A percentile compares a stretch with the other conserved stretches of the same genome.
Evolutionary conservation across 1,140 invertebrate species (phyloP).

Genomic region (Camponotus vicinus): DNA sequence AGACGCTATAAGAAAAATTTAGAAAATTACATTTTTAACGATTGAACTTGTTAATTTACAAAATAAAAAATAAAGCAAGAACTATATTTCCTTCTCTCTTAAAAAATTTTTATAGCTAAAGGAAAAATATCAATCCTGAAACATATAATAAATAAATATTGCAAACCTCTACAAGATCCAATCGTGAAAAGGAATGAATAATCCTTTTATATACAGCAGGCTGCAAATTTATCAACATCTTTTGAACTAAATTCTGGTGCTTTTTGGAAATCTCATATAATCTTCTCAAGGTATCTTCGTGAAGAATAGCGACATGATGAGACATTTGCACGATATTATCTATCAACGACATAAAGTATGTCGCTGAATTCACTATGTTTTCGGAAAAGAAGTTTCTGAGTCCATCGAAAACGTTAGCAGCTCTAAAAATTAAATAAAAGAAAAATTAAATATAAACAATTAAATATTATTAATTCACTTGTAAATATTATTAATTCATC

Average conservation of each 20-base stretch:
- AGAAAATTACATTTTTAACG: conserved; percentile 23
- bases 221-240: conserved; percentile 75
- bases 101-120: neutral
- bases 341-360: conserved; percentile 76
- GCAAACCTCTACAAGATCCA: conserved; percentile 77
- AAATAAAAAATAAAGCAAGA: neutral
- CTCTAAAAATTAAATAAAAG: conserved; percentile 60
- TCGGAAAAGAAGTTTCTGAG: conserved; percentile 74
- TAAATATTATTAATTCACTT: neutral
- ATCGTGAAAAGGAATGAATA: conserved; percentile 75
- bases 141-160: neutral
- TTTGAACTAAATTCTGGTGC: conserved; percentile 75
- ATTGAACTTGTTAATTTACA: neutral
- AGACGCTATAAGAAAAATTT: conserved; percentile 69
- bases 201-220: conserved; percentile 75
- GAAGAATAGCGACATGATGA: conserved; percentile 79
- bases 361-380: conserved; percentile 75
- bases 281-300: conserved; percentile 73
- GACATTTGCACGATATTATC: conserved; percentile 76
- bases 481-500: neutral
- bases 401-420: conserved; percentile 75
- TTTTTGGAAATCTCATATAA: conserved; percentile 74
- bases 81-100: too few relatives aligned
- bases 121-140: neutral
- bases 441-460: neutral